Evolutionary conservation across 2,888 invertebrate genomes (phyloP), one percentile per base, ranked within the genome.

Genomic region (Drosophila leonis): DNA sequence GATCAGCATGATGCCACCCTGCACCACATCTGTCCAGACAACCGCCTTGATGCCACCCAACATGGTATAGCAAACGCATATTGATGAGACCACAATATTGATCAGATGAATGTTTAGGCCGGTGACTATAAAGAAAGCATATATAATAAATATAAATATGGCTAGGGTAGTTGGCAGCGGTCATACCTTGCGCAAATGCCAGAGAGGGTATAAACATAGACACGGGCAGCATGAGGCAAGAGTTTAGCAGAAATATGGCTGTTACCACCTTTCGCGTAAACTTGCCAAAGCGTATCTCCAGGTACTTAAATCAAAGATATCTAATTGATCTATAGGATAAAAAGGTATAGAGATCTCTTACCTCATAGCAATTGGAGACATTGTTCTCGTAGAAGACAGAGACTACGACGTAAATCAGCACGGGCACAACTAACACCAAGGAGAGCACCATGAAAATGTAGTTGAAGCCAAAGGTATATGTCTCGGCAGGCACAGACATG

Each of bases 41-140:
- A 94, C 94, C 6, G 94, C 94, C 84, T 94, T 94, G 54, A 94
- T 91, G 18, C 94, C 94, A 48, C 93, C 94, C 88, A 94, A 67
- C 82, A 94, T 94, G 0, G 95, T 91, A 54, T 91, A 95, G 87
- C 94, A 94, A 15, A 94, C 94, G 80, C 95, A 95, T 15, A 95
- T 93, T 4, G 93, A 84, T 37, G 94, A 94, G 6, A 94, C 94
- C 10, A 94, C 91, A 0, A 93, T 80, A 66, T 95, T 94, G 20
- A 95, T 94, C 2, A 94, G 82, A 91, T 95, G 94, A 27, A 95
- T 92, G 65, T 94, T 93, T 8, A 94, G 86, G 1, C 94, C 94
- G 7, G 94, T 94, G 6, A 95, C 95, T 95, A 88, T 42, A n/a
- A n/a, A 12, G 4, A 20, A 56, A 31, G 3, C 8, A 49, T 49